Base-by-base conservation (phyloP, 2,888 invertebrate genomes). In the Caenorhabditis auriculariae region DNA sequence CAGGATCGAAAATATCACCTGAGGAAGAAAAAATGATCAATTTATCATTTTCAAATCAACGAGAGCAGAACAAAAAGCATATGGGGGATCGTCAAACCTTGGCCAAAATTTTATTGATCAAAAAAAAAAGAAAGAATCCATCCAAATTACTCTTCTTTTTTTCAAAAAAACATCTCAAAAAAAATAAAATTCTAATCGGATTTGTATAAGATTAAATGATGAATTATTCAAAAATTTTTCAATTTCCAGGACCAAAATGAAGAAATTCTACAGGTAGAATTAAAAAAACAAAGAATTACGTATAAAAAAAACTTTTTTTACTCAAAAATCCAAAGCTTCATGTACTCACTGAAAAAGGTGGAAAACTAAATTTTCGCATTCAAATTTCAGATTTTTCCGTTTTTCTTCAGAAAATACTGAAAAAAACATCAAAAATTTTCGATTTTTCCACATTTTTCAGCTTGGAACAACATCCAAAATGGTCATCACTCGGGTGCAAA, bases 1-100 rank as follows among this genome's bases (percentile, higher is more conserved):
- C 3, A 82, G 42, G 39, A 83, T 81, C 55, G 72, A 72, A 2
- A 59, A 47, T 17, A 69, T 58, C 9, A 71, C 67, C 67, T 67
- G 45, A 3, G 50, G 28, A 41, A 48, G 15, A 17, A 15, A 29
- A 29, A 19, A 4, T n/a, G 4, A n/a, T n/a, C n/a, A n/a, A n/a
- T n/a, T n/a, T 0, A 42, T 5, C 17, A 32, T 21, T 43, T 27
- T 21, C 17, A n/a, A n/a, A n/a, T n/a, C n/a, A 41, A 41, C 41
- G 15, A 41, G 15, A n/a, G n/a, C n/a, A 12, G 9, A 35, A 35
- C 12, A 35, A 35, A 35, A 12, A 35, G 35, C 9, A 35, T 35
- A n/a, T 9, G 9, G 35, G n/a, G 12, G 35, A 35, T 35, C 12
- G 19, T 39, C n/a, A 39, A 17, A 19, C 41, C 9, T 9, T n/a